Evolutionary conservation across 2,113 vertebrate genomes (phyloP).

Genomic region (Clinocottus analis): DNA sequence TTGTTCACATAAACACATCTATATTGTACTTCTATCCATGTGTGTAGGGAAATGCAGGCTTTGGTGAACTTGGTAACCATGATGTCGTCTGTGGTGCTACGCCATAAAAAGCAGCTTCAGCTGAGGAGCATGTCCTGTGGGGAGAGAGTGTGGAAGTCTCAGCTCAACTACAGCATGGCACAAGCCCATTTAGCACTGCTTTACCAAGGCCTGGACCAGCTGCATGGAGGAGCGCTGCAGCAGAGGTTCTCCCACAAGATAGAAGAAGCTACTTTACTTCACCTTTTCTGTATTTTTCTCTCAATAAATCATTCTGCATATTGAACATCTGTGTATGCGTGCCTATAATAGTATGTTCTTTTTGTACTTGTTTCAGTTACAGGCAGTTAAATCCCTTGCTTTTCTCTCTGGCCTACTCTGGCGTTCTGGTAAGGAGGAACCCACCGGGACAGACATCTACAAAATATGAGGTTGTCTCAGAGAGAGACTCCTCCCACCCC

Average conservation of each 20-base stretch:
- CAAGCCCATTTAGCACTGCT: slow-evolving; percentile 83
- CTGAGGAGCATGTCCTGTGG: slow-evolving; percentile 82
- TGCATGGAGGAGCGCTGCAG: slow-evolving; percentile 44
- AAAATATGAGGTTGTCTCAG: slow-evolving; percentile 15
- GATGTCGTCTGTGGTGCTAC: slow-evolving; percentile 76
- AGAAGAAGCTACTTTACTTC: background rate
- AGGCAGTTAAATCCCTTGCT: slow-evolving; percentile 83
- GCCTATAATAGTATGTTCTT: background rate
- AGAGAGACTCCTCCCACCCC: slow-evolving; percentile 6
- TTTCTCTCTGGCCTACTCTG: slow-evolving; percentile 89
- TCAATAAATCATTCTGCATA: background rate
- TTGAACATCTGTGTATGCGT: background rate
- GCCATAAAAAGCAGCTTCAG: slow-evolving; percentile 69
- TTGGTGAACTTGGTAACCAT: slow-evolving; percentile 68
- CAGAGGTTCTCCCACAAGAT: slow-evolving; percentile 63
- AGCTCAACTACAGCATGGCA: slow-evolving; percentile 87
- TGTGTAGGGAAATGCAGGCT: slow-evolving; percentile 71
- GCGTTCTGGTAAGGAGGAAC: slow-evolving; percentile 82
- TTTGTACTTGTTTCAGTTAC: slow-evolving; percentile 82
- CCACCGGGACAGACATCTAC: slow-evolving; percentile 25
- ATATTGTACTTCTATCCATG: background rate
- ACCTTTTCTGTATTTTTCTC: background rate
- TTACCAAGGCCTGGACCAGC: slow-evolving; percentile 76
- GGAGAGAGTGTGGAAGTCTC: slow-evolving; percentile 89
- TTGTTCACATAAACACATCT: slow-evolving; percentile 13